phyloP scores from a whole-genome alignment of 2,113 vertebrate genomes.

The Aepyceros melampus region DNA sequence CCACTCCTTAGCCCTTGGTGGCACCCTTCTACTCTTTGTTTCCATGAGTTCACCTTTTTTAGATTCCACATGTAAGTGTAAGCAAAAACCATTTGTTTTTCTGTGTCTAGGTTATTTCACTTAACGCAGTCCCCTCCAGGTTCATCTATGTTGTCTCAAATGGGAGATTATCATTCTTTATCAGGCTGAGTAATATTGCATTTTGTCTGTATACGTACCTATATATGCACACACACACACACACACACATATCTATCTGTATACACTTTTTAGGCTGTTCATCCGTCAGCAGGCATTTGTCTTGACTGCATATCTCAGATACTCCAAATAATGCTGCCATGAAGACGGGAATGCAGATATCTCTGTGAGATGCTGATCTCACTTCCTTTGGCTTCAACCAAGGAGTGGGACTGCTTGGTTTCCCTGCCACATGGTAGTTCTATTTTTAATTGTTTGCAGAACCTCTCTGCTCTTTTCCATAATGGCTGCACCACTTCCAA shows the following conservation, averaged over 20 bases:
- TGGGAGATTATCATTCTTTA: not conserved
- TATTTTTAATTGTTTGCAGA: not conserved
- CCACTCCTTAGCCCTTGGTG: not conserved
- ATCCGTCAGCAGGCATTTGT: not conserved
- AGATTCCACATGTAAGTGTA: not conserved
- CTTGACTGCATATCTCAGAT: not conserved
- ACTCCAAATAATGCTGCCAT: not conserved
- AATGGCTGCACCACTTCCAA: not conserved
- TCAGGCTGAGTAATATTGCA: not conserved
- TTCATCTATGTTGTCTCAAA: not conserved
- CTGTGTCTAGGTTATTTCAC: not conserved
- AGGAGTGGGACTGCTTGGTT: not conserved
- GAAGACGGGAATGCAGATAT: not conserved
- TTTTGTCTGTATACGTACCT: not conserved
- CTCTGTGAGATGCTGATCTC: not conserved
- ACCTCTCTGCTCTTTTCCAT: not conserved
- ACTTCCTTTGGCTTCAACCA: not conserved
- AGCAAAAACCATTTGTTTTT: not conserved
- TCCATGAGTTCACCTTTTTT: not conserved
- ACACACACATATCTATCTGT: fast-evolving
- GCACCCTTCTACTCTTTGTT: not conserved
- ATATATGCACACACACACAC: too few relatives aligned
- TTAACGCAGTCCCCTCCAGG: not conserved
- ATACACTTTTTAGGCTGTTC: not conserved
- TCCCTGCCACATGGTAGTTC: fast-evolving